These are phyloP conservation scores for Trogon surrucura DNA, from an alignment of 2,113 vertebrate species.

Conservation along the genomic window DNA sequence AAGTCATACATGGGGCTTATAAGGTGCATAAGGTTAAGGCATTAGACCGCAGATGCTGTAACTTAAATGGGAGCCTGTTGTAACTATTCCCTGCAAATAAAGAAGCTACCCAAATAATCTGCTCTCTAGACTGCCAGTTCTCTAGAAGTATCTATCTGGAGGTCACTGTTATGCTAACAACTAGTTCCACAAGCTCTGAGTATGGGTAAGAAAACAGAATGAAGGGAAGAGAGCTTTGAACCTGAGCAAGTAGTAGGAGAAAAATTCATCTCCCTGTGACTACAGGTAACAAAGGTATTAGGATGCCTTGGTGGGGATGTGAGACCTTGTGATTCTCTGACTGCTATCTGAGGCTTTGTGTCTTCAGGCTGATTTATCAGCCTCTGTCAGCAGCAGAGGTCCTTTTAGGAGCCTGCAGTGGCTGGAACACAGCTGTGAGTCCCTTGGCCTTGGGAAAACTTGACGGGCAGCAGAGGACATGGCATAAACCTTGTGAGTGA, in stretches of 20 bases:
- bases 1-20: not conserved
- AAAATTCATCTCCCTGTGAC: not conserved
- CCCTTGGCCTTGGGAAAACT: not conserved
- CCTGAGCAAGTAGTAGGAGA: not conserved
- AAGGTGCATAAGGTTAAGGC: not conserved
- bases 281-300: not conserved
- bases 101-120: not conserved
- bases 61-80: not conserved
- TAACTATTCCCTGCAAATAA: not conserved
- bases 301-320: not conserved
- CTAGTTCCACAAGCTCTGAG: not conserved
- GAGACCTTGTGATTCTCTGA: not conserved
- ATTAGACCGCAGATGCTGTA: not conserved
- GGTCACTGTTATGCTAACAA: not conserved
- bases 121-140: not conserved
- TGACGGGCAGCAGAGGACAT: not conserved
- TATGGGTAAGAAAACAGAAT: not conserved
- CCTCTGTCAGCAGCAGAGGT: slow-evolving; percentile 30
- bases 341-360: not conserved
- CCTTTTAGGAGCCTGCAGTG: slow-evolving; percentile 31
- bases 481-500: slow-evolving; percentile 4
- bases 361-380: slow-evolving; percentile 14
- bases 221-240: not conserved
- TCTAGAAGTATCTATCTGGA: not conserved
- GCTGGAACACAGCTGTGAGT: not conserved